Evolutionary conservation across 2,797 vertebrate genomes (phyloP), one percentile per base, ranked within the genome.

Genomic region (Sebastes nivosus): DNA sequence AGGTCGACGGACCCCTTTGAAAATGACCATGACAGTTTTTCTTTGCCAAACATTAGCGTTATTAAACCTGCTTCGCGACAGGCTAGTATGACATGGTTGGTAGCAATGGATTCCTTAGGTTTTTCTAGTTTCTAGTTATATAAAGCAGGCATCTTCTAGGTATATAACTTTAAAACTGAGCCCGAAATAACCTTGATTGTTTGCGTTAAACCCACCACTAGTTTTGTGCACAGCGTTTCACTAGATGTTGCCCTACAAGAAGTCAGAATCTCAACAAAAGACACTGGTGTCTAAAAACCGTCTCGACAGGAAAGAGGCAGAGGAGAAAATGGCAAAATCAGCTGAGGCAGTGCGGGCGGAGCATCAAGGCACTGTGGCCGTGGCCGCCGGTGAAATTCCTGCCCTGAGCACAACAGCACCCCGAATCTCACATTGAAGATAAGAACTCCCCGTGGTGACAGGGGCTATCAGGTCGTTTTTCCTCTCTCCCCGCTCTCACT

Each of bases 361-460:
- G 59, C 59, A 32, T n/a, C 18, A 7, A 61, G 59, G 29, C 18
- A 61, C 16, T n/a, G 59, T 10, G 29, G 29, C 59, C 57, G 25
- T 16, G 0, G 57, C 24, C 18, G 57, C 25, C 16, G 25, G 25
- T 59, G 57, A 29, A 16, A 59, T 29, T 29, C 57, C 57, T 59
- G 14, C 14, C 16, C 57, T 29, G 16, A 59, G 60, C 36, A 73
- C 59, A 58, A 58, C 57, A 75, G 64, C 36, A 59, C 13, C 46
- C 54, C 50, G 24, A 16, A 65, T 63, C 68, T 84, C 70, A 76
- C 67, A 27, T 2, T 46, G 11, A 5, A 79, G 80, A 86, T 88
- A 78, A 90, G 68, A 80, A 27, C 13, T 73, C 57, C 55, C 61
- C 6, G 5, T 12, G 4, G 72, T 78, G 81, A 84, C 67, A 75